Percentiles rank a stretch among this genome's conserved stretches.
These are phyloP conservation scores for Enteromius thamalakanensis DNA, from an alignment of 2,797 vertebrate species.

Conservation along the genomic window DNA sequence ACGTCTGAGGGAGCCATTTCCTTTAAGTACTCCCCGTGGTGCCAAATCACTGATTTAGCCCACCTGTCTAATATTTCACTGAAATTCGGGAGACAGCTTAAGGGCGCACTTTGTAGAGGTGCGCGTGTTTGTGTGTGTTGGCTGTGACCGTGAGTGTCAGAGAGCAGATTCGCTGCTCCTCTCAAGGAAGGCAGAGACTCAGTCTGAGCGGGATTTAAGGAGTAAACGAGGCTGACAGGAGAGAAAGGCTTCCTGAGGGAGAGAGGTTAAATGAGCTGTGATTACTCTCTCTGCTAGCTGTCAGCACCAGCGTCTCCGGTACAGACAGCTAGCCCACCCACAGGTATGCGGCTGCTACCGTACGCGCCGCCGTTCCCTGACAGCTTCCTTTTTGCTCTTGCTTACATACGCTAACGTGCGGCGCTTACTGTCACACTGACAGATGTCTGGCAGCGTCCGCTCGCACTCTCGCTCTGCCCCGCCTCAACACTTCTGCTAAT, in stretches of 20 bases:
- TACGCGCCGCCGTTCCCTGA: slow-evolving; percentile 63
- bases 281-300: slow-evolving; percentile 67
- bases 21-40: not conserved
- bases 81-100: slow-evolving; percentile 72
- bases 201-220: slow-evolving; percentile 75
- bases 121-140: slow-evolving; percentile 46
- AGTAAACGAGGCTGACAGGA: slow-evolving; percentile 77
- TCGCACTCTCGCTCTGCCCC: slow-evolving; percentile 60
- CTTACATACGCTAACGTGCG: slow-evolving; percentile 58
- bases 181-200: slow-evolving; percentile 65
- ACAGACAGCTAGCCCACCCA: slow-evolving; percentile 78
- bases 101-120: slow-evolving; percentile 57
- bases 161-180: slow-evolving; percentile 69
- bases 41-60: slow-evolving; percentile 55
- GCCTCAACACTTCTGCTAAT: slow-evolving; percentile 55
- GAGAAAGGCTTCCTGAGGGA: slow-evolving; percentile 69
- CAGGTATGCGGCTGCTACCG: slow-evolving; percentile 74
- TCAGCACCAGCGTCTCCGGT: slow-evolving; percentile 72
- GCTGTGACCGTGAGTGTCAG: slow-evolving; percentile 51
- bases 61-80: slow-evolving; percentile 69
- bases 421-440: slow-evolving; percentile 62
- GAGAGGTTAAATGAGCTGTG: slow-evolving; percentile 62
- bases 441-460: slow-evolving; percentile 60
- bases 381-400: slow-evolving; percentile 70
- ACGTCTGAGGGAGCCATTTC: not conserved